These are phyloP conservation scores for Tragelaphus imberbis DNA, from an alignment of 2,113 vertebrate species.

Conservation along the genomic window DNA sequence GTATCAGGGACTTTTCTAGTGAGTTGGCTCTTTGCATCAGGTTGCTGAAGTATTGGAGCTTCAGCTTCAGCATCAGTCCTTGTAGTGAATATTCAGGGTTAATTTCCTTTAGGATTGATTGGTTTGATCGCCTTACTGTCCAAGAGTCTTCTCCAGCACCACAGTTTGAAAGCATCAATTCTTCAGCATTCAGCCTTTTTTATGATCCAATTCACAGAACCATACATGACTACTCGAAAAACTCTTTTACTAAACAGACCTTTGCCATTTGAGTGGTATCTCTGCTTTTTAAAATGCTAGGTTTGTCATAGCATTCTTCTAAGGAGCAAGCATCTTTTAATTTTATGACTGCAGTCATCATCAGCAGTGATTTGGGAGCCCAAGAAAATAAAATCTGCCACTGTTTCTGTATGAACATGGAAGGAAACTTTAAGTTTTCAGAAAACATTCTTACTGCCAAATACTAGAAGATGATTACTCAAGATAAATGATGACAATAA, in stretches of 20 bases:
- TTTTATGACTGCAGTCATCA: not conserved
- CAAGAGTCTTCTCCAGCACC: not conserved
- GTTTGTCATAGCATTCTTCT: not conserved
- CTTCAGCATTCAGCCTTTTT: not conserved
- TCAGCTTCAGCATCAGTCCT: not conserved
- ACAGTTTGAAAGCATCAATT: not conserved
- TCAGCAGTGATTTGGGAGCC: not conserved
- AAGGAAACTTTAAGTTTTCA: not conserved
- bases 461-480: not conserved
- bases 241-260: not conserved
- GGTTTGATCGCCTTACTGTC: not conserved
- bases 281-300: not conserved
- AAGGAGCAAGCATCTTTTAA: not conserved
- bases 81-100: not conserved
- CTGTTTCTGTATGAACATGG: not conserved
- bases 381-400: not conserved
- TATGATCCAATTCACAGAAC: not conserved
- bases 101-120: not conserved
- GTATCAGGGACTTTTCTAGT: not conserved
- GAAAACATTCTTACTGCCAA: not conserved
- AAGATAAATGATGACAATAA: not conserved
- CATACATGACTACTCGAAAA: not conserved
- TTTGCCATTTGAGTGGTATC: not conserved
- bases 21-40: not conserved
- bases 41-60: not conserved